Percentiles rank a stretch among this genome's conserved stretches.
Conservation (phyloP, 2,113 vertebrate species). For the Odontesthes bonariensis region DNA sequence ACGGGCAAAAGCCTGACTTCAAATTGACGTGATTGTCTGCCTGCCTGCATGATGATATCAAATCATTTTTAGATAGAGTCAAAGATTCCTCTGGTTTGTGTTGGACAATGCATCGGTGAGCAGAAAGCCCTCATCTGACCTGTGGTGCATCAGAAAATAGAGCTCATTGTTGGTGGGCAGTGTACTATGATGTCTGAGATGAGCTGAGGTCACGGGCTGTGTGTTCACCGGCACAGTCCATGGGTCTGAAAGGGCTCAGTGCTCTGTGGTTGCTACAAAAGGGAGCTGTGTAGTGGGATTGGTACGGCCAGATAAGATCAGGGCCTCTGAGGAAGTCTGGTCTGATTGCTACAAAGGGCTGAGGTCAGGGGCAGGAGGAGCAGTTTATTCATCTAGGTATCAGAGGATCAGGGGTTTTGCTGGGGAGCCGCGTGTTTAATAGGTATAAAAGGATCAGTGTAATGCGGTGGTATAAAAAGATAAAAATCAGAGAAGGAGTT, state of each 20-base stretch:
- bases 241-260: conserved; percentile 73
- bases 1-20: neutral
- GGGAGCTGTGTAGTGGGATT: conserved; percentile 78
- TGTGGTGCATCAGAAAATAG: conserved; percentile 71
- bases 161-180: conserved; percentile 79
- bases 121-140: conserved; percentile 73
- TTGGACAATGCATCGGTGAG: conserved; percentile 65
- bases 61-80: conserved; percentile 17
- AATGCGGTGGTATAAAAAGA: conserved; percentile 81
- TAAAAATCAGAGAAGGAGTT: conserved; percentile 75
- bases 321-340: conserved; percentile 80
- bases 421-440: conserved; percentile 74
- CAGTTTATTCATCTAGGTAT: conserved; percentile 81
- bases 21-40: conserved; percentile 13
- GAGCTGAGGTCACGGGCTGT: conserved; percentile 73
- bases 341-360: conserved; percentile 83
- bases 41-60: conserved; percentile 13
- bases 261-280: conserved; percentile 74
- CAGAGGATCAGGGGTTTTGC: conserved; percentile 76
- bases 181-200: conserved; percentile 81
- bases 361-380: conserved; percentile 82
- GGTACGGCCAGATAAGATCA: conserved; percentile 81
- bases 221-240: conserved; percentile 67
- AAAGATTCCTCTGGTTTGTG: conserved; percentile 55
- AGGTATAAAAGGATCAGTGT: conserved; percentile 83